phyloP scores from a whole-genome alignment of 2,888 invertebrate genomes.

The Tolmerus cingulatus region DNA sequence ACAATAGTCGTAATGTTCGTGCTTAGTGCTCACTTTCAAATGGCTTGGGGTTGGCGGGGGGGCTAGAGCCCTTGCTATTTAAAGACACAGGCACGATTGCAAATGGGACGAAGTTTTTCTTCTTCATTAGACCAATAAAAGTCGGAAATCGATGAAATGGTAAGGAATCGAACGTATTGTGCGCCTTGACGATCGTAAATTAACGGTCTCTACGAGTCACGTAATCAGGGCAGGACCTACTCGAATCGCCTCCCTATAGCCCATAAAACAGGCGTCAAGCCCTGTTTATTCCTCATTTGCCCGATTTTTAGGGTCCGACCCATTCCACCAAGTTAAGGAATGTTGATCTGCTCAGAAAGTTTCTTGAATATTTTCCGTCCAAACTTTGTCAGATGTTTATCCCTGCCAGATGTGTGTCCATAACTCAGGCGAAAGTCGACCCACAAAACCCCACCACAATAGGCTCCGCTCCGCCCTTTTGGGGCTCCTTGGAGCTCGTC shows the following conservation, averaged over 20 bases:
- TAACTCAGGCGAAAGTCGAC: neutral
- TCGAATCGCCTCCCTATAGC: neutral
- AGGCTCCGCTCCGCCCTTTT: neutral
- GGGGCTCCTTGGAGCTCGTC: neutral
- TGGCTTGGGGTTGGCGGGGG: neutral
- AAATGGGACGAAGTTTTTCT: conserved; percentile 15
- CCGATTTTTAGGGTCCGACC: neutral
- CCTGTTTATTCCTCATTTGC: neutral
- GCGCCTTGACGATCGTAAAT: conserved; percentile 17
- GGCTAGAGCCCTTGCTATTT: neutral
- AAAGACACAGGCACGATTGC: conserved; percentile 12
- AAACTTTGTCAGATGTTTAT: neutral
- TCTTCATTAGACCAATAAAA: conserved; percentile 8
- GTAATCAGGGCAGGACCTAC: conserved; percentile 5
- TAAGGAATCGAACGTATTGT: neutral
- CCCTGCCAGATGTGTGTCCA: neutral
- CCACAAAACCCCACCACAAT: neutral
- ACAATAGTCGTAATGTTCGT: neutral
- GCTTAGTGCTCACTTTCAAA: neutral
- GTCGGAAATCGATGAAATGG: conserved; percentile 22
- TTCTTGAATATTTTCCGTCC: neutral
- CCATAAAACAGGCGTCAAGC: neutral
- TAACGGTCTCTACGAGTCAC: conserved; percentile 11
- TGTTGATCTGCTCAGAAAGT: neutral
- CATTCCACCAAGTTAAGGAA: neutral